These are phyloP conservation scores for Lepus europaeus DNA, from an alignment of 2,113 vertebrate genomes.

Conservation along the genomic window DNA sequence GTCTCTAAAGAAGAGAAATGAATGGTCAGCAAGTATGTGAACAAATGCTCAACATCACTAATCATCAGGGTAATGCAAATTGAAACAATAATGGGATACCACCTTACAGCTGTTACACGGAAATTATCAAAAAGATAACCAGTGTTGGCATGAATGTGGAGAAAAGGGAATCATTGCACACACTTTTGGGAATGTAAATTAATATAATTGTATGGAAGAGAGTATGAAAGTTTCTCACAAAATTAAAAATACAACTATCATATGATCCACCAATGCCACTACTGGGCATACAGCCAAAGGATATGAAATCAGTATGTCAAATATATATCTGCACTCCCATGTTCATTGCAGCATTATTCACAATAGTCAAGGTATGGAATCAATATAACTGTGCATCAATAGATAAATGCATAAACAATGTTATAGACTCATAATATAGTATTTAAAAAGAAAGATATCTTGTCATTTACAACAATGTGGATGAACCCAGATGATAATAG, in stretches of 20 bases:
- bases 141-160: not conserved
- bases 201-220: not conserved
- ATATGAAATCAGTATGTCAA: not conserved
- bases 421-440: too few relatives aligned
- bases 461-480: too few relatives aligned
- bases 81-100: too few relatives aligned
- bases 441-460: too few relatives aligned
- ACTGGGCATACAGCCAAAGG: not conserved
- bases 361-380: too few relatives aligned
- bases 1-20: not conserved
- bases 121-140: not conserved
- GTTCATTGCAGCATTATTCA: not conserved
- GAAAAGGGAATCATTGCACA: not conserved
- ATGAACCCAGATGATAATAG: not conserved
- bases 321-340: not conserved
- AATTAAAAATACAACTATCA: not conserved
- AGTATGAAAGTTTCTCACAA: not conserved
- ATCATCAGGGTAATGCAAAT: not conserved
- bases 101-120: not conserved
- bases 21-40: not conserved
- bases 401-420: too few relatives aligned
- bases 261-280: not conserved
- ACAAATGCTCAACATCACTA: not conserved
- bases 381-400: too few relatives aligned
- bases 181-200: not conserved